These are phyloP conservation scores for Poicephalus gulielmi DNA, from an alignment of 2,113 vertebrate genomes.

Conservation along the genomic window DNA sequence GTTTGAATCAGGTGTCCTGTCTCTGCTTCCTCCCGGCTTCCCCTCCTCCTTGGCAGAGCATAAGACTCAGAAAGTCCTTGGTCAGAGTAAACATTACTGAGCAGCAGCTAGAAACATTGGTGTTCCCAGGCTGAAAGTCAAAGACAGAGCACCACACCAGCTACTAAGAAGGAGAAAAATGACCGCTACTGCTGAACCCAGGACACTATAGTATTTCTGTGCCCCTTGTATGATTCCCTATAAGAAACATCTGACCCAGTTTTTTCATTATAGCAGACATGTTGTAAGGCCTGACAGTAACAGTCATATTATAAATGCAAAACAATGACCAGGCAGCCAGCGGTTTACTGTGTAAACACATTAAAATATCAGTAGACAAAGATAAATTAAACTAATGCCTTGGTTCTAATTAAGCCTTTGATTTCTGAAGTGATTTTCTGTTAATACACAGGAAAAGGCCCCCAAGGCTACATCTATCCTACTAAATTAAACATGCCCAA, in stretches of 20 bases:
- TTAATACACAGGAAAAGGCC: conserved; percentile 14
- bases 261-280: neutral
- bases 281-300: neutral
- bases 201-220: neutral
- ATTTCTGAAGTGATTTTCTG: conserved; percentile 37
- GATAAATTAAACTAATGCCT: conserved; percentile 7
- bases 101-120: no score
- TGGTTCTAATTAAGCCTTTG: conserved; percentile 32
- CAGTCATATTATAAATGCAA: neutral
- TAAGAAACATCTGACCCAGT: neutral
- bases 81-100: no score
- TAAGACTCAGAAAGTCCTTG: no score
- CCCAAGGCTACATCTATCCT: neutral
- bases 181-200: no score
- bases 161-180: no score
- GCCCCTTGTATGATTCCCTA: neutral
- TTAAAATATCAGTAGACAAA: neutral
- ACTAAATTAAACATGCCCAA: conserved; percentile 24
- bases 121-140: no score
- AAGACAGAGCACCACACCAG: no score
- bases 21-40: no score
- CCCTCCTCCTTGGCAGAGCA: no score
- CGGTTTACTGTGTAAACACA: neutral
- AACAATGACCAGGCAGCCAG: neutral
- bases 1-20: no score